A percentile compares a stretch with the other conserved stretches of the same genome.
Conservation (phyloP, 2,888 invertebrate species). For the Oxystoma pomonae region DNA sequence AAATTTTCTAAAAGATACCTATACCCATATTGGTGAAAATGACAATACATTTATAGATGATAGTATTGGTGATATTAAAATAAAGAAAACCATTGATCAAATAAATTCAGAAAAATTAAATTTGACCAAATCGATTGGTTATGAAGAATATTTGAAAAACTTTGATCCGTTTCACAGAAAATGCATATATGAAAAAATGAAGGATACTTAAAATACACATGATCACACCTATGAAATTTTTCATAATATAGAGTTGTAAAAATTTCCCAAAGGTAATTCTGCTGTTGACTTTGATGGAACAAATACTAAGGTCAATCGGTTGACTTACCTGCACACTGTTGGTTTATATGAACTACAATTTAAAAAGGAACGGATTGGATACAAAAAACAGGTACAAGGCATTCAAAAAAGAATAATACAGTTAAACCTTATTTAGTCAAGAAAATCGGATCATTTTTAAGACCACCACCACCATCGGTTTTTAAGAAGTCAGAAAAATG, state of each 20-base stretch:
- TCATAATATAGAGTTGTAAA: not conserved
- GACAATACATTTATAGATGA: too few species aligned
- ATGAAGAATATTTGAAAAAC: too few species aligned
- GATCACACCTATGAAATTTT: too few species aligned
- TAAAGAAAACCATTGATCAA: too few species aligned
- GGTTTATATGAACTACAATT: constrained; percentile 14
- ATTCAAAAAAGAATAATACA: too few species aligned
- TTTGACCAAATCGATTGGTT: too few species aligned
- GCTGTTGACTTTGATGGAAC: constrained; percentile 2
- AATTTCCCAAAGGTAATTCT: not conserved
- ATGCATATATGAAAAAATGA: not conserved
- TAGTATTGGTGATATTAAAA: too few species aligned
- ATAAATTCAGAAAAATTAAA: not conserved
- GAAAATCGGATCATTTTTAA: not conserved
- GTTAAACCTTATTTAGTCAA: too few species aligned
- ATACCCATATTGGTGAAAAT: too few species aligned
- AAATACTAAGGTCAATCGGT: not conserved
- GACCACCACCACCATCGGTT: not conserved
- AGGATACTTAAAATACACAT: too few species aligned
- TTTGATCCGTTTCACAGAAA: not conserved
- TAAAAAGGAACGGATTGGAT: too few species aligned
- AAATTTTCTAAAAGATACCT: too few species aligned
- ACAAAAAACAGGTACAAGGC: not conserved
- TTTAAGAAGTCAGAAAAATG: not conserved
- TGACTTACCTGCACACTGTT: constrained; percentile 1